Percentiles rank a stretch among this genome's conserved stretches.
Conservation (phyloP, 2,797 vertebrate genomes). For the Esox masquinongy region DNA sequence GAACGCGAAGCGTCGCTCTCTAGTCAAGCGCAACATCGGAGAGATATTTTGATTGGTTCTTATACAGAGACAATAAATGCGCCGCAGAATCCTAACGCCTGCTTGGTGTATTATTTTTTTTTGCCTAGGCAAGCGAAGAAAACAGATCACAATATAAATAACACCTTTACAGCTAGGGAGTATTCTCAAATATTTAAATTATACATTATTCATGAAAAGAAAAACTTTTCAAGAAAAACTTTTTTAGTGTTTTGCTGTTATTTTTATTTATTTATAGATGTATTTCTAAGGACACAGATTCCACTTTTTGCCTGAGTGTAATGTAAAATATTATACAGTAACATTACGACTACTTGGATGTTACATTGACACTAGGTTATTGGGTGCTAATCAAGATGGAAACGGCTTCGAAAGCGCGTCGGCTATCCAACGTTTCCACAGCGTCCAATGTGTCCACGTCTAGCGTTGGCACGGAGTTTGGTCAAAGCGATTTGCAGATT, state of each 20-base stretch:
- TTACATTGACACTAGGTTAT: not conserved
- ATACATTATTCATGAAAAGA: not conserved
- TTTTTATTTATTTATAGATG: not conserved
- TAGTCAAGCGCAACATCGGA: not conserved
- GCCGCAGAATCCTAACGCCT: not conserved
- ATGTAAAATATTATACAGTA: not conserved
- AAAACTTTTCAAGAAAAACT: not conserved
- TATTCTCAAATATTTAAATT: not conserved
- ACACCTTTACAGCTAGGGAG: not conserved
- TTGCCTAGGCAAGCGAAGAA: not conserved
- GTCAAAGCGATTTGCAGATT: constrained; percentile 17
- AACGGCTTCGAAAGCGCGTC: constrained; percentile 12
- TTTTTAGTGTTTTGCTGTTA: not conserved
- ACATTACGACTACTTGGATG: not conserved
- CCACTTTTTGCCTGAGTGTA: not conserved
- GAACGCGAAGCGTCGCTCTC: constrained; percentile 1
- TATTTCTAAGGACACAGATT: not conserved
- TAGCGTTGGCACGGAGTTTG: not conserved
- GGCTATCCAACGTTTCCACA: constrained; percentile 9
- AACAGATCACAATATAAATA: not conserved
- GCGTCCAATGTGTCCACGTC: not conserved
- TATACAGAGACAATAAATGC: not conserved
- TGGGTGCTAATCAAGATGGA: constrained; percentile 20
- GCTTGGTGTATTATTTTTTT: not conserved
- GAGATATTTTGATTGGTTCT: not conserved